phyloP scores from a whole-genome alignment of 1,140 invertebrate species.

The Drosophila micromelanica region DNA sequence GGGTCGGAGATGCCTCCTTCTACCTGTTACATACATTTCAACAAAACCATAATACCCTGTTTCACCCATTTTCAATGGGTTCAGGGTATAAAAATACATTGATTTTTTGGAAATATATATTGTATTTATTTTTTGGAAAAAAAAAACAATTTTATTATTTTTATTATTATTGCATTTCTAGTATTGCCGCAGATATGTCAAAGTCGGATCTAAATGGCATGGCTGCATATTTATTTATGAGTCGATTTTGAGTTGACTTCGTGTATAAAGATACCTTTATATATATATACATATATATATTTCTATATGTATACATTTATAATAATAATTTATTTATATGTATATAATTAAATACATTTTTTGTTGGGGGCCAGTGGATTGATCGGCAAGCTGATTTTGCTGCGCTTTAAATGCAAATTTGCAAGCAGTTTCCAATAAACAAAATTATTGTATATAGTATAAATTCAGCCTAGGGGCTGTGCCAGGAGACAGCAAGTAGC shows the following conservation, averaged over 20 bases:
- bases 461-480: conserved; percentile 26
- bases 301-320: too few species aligned
- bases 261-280: not conserved
- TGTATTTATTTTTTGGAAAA: too few species aligned
- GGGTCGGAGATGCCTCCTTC: too few species aligned
- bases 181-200: conserved; percentile 65
- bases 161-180: conserved; percentile 72
- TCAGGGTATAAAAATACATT: too few species aligned
- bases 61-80: too few species aligned
- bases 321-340: not conserved
- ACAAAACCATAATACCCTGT: too few species aligned
- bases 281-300: not conserved
- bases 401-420: conserved; percentile 41
- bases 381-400: conserved; percentile 10
- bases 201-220: conserved; percentile 28
- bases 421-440: conserved; percentile 33
- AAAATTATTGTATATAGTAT: conserved; percentile 9
- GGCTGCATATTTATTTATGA: conserved; percentile 76
- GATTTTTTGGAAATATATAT: too few species aligned
- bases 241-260: conserved; percentile 46
- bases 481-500: conserved; percentile 32
- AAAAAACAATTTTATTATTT: too few species aligned
- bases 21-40: too few species aligned
- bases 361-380: conserved; percentile 27
- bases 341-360: not conserved